Evolutionary conservation across 2,797 vertebrate genomes (phyloP), one percentile per base, ranked within the genome.

Genomic region (Sorex maritimensis): DNA sequence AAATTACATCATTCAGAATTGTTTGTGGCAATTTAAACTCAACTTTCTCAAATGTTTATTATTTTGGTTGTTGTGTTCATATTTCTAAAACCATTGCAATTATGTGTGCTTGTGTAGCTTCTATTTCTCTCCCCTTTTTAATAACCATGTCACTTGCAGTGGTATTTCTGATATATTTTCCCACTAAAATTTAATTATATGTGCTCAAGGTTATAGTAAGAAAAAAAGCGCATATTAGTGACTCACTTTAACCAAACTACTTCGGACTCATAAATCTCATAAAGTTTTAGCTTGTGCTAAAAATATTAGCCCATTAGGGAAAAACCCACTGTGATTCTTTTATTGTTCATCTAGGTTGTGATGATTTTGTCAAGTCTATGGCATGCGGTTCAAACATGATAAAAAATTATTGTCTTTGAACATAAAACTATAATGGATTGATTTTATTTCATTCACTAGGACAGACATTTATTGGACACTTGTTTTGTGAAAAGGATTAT

Each of bases 31-130:
- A 81, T 71, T 85, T 91, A 52, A 94, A 65, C 79, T 92, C 71
- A n/a, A 41, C 23, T 28, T 80, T 91, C 68, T 72, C 82, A n/a
- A 19, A 90, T 77, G 49, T 77, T 85, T 91, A 24, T 68, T 90
- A 10, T 72, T 94, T 86, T 10, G 3, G 34, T 68, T 14, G 58
- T 78, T 94, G 89, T 93, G 92, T 95, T 86, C 87, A 55, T 82
- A 94, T 91, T 91, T 90, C 26, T 92, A 93, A 95, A 86, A n/a
- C 44, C 81, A 92, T 96, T 93, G 52, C 94, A 91, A 92, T 92
- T 89, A 91, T 92, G 61, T 87, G 28, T 87, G 34, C 49, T 81
- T 92, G 55, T 77, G 92, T 86, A 46, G 26, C 15, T 88, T 90
- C 73, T 83, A 86, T 75, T 85, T 96, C 78, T 88, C 52, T 88